Conservation (phyloP, 2,888 invertebrate genomes). For the Sphinx pinastri region DNA sequence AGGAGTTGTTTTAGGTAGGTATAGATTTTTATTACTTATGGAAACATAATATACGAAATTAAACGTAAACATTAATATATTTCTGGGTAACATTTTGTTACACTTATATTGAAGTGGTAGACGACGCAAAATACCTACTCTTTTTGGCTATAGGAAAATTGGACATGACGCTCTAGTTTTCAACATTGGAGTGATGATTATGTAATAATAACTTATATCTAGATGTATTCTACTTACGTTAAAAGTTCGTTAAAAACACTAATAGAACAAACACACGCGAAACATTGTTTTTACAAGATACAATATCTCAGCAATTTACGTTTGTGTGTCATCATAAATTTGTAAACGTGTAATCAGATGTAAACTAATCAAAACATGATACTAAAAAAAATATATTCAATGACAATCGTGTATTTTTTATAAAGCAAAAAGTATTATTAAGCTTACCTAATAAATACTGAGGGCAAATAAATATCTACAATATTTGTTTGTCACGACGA, state of each 20-base stretch:
- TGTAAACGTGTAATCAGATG: neutral
- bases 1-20: too few species aligned
- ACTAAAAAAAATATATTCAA: neutral
- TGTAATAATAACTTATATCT: too few species aligned
- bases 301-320: neutral
- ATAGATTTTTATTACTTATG: too few species aligned
- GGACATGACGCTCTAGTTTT: too few species aligned
- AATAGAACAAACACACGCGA: neutral
- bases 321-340: slow-evolving; percentile 11
- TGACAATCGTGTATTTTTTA: neutral
- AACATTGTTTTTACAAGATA: slow-evolving; percentile 3
- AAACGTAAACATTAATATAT: too few species aligned
- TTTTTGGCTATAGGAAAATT: too few species aligned
- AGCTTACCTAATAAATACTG: neutral
- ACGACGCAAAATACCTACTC: too few species aligned
- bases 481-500: too few species aligned
- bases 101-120: too few species aligned
- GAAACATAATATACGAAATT: too few species aligned
- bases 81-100: too few species aligned
- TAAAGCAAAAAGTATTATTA: neutral
- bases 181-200: too few species aligned
- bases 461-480: neutral
- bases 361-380: slow-evolving; percentile 13
- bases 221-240: slow-evolving; percentile 10
- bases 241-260: neutral